Base-by-base conservation (phyloP, 2,113 vertebrate genomes). In the Psittacula cyanocephala region DNA sequence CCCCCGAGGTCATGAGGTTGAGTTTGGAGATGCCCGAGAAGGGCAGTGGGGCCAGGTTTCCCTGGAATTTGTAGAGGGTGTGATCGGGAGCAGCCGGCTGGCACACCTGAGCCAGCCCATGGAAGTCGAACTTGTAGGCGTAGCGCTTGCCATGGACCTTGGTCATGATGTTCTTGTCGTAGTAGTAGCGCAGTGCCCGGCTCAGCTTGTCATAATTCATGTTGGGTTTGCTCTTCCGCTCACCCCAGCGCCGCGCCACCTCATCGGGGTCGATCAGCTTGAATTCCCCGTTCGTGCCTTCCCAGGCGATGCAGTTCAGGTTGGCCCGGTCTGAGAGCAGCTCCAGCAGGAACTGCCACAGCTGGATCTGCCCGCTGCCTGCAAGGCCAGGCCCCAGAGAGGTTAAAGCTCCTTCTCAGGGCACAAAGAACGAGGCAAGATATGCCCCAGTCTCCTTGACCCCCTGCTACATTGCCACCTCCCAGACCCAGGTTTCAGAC, bases 201-300 rank as follows among this genome's bases (percentile, higher is more conserved):
- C 99, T 99, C 95, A 99, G 98, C 96, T 99, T 99, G 98, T 99
- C 99, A 9, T 99, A 99, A 97, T 99, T 99, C 99, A 99, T 99
- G 98, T 99, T 99, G 97, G 99, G 99, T 82, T 99, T 99, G 98
- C 99, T 99, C 94, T 99, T 99, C 65, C 99, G 97, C 95, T 99
- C 99, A 0, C 99, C 99, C 99, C 99, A 99, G 89, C 99, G 98
- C 86, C 99, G 96, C 0, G 99, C 99, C 97, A 99, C 99, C 97
- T 99, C 99, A 13, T 99, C 99, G 0, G 99, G 99, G 96, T 99
- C 99, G 1, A 99, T 98, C 94, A 99, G 98, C 97, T 99, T 99
- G 98, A 99, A 99, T 94, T 99, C 99, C 28, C 99, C 99, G 3
- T 99, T 99, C 13, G 99, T 99, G 7, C 99, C 99, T 75, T 99